Conservation (phyloP, 23 tunicate species). For the Diplosoma virens region DNA sequence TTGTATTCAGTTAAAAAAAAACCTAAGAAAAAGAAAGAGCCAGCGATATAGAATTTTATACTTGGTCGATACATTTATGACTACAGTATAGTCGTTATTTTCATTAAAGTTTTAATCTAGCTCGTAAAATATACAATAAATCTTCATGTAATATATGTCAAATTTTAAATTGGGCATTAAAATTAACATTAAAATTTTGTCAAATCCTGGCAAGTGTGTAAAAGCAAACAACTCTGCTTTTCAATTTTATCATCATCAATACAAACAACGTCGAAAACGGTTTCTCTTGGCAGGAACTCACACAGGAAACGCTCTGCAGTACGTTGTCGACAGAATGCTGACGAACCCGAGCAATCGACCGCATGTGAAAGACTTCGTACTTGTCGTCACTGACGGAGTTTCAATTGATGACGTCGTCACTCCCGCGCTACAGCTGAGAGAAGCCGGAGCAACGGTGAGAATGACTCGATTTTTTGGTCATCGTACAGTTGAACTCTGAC, state of each 20-base stretch:
- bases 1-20: no score
- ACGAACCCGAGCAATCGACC: conserved; percentile 58
- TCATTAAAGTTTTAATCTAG: no score
- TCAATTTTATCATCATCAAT: neutral
- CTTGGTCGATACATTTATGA: no score
- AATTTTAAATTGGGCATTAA: neutral
- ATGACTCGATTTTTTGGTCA: neutral
- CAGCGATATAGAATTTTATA: no score
- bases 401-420: conserved; percentile 62
- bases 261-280: no score
- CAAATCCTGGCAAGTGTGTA: neutral
- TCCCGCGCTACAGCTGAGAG: conserved; percentile 54
- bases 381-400: conserved; percentile 81
- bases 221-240: neutral
- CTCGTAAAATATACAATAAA: no score
- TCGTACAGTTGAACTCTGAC: no score
- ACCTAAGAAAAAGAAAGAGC: no score
- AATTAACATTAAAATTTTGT: no score
- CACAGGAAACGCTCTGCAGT: conserved; percentile 77
- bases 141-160: neutral
- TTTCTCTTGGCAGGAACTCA: conserved; percentile 33
- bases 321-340: conserved; percentile 63
- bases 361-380: conserved; percentile 59
- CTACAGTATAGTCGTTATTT: no score
- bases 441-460: conserved; percentile 66